Evolutionary conservation across 2,888 invertebrate species (phyloP), one percentile per base, ranked within the genome.

Genomic region (Chrysotoxum bicinctum): DNA sequence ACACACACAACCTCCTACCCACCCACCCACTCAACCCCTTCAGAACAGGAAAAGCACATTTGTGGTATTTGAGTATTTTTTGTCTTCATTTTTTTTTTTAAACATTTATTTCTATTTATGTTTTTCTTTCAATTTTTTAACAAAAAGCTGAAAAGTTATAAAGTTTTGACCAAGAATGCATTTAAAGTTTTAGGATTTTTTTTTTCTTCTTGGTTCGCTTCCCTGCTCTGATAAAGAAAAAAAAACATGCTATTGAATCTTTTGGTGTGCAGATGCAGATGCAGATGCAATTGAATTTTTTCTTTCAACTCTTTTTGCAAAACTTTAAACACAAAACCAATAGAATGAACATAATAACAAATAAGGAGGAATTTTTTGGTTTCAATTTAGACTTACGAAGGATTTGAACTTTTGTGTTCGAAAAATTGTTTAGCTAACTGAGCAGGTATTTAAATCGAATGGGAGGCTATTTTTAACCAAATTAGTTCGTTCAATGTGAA

Each of bases 21-120:
- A 16, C 16, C 4, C 23, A 21, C 8, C 2, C 14, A 21, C 9
- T 21, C 35, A 12, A 21, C 30, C 72, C 70, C 45, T 48, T 21
- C 32, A 58, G 10, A 66, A 68, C 58, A 66, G 56, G 35, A 78
- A 80, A 60, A 62, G 75, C 54, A 69, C 74, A 75, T 74, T 75
- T 69, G 50, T 48, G 52, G 54, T 69, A 52, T 80, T 80, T 75
- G 60, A 69, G 54, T 30, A 45, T 37, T 37, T 69, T 66, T 37
- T n/a, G n/a, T n/a, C n/a, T n/a, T n/a, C n/a, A n/a, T 64, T 64
- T 64, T 66, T 56, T 64, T 32, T 5, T 32, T 21, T 45, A 12
- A 32, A 48, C 10, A 40, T n/a, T 43, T 26, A 56, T 43, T 58
- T 56, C 50, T 62, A 19, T 62, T 48, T 32, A 19, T 62, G n/a